Base-by-base conservation (phyloP, 2,797 vertebrate species). In the Thunnus albacares region DNA sequence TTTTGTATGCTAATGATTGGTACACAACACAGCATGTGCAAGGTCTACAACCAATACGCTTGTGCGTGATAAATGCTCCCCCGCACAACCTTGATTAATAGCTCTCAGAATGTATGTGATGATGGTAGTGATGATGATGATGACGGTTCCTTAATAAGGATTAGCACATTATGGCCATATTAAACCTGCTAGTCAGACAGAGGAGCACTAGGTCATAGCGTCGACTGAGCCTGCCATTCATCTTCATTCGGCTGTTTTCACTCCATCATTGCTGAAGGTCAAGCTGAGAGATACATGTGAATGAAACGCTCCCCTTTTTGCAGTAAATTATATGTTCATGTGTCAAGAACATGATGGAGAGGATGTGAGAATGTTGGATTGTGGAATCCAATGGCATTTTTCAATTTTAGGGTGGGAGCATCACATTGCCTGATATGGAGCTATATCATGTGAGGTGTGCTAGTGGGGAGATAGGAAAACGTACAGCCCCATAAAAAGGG, bases 221-320 rank as follows among this genome's bases (percentile, higher is more conserved):
- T 47, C 0, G 68, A 56, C 64, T 20, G 28, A 0, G 20, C 38
- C 74, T 28, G 80, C 74, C 81, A 84, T 93, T 92, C 85, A 80
- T 92, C 89, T 89, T 87, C 81, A 88, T 87, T 66, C 24, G 2
- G 17, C 73, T 52, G 62, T 66, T 87, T 90, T 87, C 75, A 77
- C 88, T 92, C 80, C 81, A 84, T 91, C 90, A 84, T 43, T 0
- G 71, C 71, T 92, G 91, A 92, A 93, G 91, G 89, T 93, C 91
- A 90, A 84, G 60, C 64, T 11, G 82, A 82, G 80, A 90, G 87
- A 91, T 81, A 89, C 91, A 83, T 82, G 87, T 86, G 89, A 93
- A 86, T 81, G 82, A 84, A 88, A 87, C 38, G 57, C 76, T 81
- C 71, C 35, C 57, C 71, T 76, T 87, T 80, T 83, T 75, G 79